Conservation (phyloP, 1,140 invertebrate genomes). For the Diabrotica undecimpunctata region DNA sequence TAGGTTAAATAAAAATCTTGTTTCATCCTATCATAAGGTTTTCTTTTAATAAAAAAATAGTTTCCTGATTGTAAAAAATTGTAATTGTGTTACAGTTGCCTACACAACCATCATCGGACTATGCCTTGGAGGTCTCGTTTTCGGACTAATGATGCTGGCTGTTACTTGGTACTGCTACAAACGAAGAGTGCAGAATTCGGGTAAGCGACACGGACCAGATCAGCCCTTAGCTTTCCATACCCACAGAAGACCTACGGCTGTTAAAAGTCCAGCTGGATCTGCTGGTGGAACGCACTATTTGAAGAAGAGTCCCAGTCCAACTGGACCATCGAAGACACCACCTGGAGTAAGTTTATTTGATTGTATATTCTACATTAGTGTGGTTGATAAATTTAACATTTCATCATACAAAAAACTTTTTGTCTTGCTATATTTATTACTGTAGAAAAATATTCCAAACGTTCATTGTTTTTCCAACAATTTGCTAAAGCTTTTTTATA, state of each 20-base stretch:
- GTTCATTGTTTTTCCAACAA: no score
- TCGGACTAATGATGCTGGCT: constrained; percentile 56
- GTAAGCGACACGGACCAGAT: constrained; percentile 51
- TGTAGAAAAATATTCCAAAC: no score
- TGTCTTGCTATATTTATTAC: no score
- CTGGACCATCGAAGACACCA: constrained; percentile 54
- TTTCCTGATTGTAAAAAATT: no score
- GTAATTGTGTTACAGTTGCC: constrained; percentile 54
- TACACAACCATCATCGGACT: constrained; percentile 60
- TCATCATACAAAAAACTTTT: not conserved
- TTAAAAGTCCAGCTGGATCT: constrained; percentile 61
- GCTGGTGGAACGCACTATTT: constrained; percentile 69
- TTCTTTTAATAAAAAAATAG: no score
- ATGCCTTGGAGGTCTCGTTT: constrained; percentile 56
- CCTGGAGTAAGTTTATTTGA: constrained; percentile 44
- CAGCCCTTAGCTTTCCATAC: constrained; percentile 59
- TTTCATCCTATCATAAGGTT: no score
- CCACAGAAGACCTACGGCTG: constrained; percentile 62
- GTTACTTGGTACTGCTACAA: constrained; percentile 60
- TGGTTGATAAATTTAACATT: not conserved
- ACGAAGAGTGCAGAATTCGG: constrained; percentile 41
- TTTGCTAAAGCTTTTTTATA: no score
- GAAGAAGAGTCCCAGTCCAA: constrained; percentile 85
- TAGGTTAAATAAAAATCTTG: no score
- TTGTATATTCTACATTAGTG: not conserved